phyloP scores from a whole-genome alignment of 2,797 vertebrate genomes.

The Intellagama lesueurii region DNA sequence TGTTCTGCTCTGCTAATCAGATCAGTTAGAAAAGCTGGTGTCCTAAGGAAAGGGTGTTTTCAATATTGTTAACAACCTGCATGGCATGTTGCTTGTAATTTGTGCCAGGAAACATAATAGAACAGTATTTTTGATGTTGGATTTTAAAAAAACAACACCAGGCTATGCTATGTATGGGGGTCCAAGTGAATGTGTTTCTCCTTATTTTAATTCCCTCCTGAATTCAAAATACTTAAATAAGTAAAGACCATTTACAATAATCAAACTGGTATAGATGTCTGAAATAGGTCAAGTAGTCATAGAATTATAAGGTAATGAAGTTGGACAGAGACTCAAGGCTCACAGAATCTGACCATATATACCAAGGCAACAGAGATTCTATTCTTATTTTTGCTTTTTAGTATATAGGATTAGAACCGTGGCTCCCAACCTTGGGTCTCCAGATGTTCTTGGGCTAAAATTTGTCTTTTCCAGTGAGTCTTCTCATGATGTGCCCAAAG shows the following conservation, averaged over 20 bases:
- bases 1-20: constrained; percentile 46
- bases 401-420: not conserved
- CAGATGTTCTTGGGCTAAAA: too few species aligned
- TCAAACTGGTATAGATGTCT: not conserved
- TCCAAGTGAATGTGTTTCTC: constrained; percentile 22
- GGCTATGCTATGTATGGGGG: not conserved
- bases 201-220: not conserved
- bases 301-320: not conserved
- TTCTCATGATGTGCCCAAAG: too few species aligned
- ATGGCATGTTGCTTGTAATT: constrained; percentile 33
- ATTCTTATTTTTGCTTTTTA: not conserved
- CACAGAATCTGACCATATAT: not conserved
- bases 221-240: not conserved
- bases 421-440: too few species aligned
- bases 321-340: not conserved
- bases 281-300: not conserved
- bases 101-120: constrained; percentile 13
- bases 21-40: constrained; percentile 9
- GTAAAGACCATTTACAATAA: not conserved
- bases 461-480: too few species aligned
- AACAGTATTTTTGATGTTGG: constrained; percentile 9
- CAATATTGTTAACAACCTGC: not conserved
- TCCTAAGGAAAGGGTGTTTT: constrained; percentile 27
- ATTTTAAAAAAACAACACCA: not conserved
- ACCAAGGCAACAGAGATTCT: not conserved